Evolutionary conservation across 1,140 invertebrate genomes (phyloP), one percentile per base, ranked within the genome.

Genomic region (Aporrectodea caliginosa): DNA sequence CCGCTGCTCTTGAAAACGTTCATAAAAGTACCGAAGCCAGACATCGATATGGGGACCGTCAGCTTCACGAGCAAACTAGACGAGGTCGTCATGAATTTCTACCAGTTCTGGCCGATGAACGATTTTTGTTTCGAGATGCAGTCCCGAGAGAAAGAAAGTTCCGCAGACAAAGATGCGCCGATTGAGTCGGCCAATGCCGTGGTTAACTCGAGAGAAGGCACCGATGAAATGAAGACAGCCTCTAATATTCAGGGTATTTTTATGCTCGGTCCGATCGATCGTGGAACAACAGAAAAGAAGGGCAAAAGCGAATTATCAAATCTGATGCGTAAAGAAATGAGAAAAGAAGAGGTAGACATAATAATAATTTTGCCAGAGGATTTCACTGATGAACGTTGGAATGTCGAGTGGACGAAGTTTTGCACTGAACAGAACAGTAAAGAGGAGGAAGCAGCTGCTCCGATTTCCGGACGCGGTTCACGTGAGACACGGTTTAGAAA

Each of bases 21-120:
- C 69, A 80, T 82, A 71, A 31, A 74, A 69, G 74, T 75, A 33
- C 58, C n/a, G 12, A 78, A 74, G 76, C 78, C 79, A 16, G 79
- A 80, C 33, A 82, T 78, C 1, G 85, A 86, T 76, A 84, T 83
- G 35, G 84, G 84, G 27, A 82, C 84, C 35, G 81, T 81, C 32
- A 86, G 85, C 75, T 88, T 87, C 78, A 86, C 86, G 78, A 86
- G 86, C 12, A 86, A 88, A 69, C 83, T 87, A 73, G 87, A 88
- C 75, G 87, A 88, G 80, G 85, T 87, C 75, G 84, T 87, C 69
- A 82, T 80, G 31, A 85, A 85, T 71, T 88, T 84, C 80, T 84
- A 84, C 79, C 87, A 88, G 82, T 83, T 83, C 77, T 88, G 87
- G 87, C 86, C 87, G 6, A 83, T 86, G 32, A 78, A 74, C 72